Percentiles rank a stretch among this genome's conserved stretches.
Evolutionary conservation across 2,113 vertebrate genomes (phyloP).

Genomic region (Lontra canadensis): DNA sequence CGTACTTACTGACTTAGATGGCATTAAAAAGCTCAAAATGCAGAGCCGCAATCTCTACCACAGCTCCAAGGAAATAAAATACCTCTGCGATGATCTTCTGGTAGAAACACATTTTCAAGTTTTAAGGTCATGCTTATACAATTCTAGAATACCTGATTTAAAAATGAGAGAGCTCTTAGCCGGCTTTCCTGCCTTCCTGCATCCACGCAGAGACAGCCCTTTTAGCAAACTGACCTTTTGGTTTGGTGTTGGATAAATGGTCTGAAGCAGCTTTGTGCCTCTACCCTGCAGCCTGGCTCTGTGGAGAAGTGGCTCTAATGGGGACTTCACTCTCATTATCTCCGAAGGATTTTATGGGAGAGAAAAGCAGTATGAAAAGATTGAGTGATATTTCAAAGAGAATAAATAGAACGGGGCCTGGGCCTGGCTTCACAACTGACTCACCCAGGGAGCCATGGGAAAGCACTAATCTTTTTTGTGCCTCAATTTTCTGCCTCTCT

Average conservation of each 20-base stretch:
- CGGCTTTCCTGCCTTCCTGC: background rate
- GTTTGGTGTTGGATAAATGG: slow-evolving; percentile 41
- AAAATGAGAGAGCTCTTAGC: slow-evolving; percentile 22
- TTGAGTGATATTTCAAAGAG: slow-evolving; percentile 48
- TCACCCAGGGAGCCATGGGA: slow-evolving; percentile 49
- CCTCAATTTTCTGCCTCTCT: slow-evolving; percentile 44
- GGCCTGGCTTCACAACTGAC: slow-evolving; percentile 33
- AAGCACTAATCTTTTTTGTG: slow-evolving; percentile 51
- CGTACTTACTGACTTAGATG: slow-evolving; percentile 27
- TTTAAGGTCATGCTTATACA: slow-evolving; percentile 30
- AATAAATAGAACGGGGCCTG: slow-evolving; percentile 35
- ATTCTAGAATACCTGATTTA: slow-evolving; percentile 12
- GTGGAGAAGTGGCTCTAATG: slow-evolving; percentile 51
- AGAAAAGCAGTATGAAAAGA: slow-evolving; percentile 54
- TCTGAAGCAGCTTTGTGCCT: background rate
- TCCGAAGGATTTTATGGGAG: slow-evolving; percentile 33
- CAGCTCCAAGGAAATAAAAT: slow-evolving; percentile 77
- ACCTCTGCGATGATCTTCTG: slow-evolving; percentile 72
- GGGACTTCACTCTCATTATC: slow-evolving; percentile 59
- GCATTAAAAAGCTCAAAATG: slow-evolving; percentile 69
- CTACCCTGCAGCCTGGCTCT: background rate
- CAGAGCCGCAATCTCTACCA: background rate
- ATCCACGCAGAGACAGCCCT: background rate
- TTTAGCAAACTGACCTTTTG: slow-evolving; percentile 45
- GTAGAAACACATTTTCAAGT: slow-evolving; percentile 61